Conservation (phyloP, 2,888 invertebrate genomes). For the Hyppa rectilinea region DNA sequence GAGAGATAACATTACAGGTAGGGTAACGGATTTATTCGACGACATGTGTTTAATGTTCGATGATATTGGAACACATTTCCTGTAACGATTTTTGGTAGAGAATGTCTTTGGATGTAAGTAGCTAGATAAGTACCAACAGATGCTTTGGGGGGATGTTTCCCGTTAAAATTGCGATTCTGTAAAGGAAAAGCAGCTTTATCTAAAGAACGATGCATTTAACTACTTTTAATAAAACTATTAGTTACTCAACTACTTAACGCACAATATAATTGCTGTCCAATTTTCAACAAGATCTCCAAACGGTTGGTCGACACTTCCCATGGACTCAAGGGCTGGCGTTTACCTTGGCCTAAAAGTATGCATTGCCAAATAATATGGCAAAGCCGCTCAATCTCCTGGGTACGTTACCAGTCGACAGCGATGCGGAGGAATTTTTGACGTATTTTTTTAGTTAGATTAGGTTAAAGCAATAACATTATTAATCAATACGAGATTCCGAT, state of each 20-base stretch:
- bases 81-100: conserved; percentile 16
- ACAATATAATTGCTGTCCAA: neutral
- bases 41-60: conserved; percentile 40
- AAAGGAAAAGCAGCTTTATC: neutral
- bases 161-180: neutral
- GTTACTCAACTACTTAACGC: neutral
- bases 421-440: too few relatives aligned
- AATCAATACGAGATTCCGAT: too few relatives aligned
- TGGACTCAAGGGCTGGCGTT: too few relatives aligned
- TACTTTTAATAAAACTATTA: too few relatives aligned
- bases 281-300: too few relatives aligned
- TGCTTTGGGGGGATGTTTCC: neutral
- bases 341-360: too few relatives aligned
- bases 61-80: conserved; percentile 38
- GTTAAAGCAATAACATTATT: too few relatives aligned
- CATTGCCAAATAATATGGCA: too few relatives aligned
- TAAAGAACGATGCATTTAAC: neutral
- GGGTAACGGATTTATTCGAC: conserved; percentile 39
- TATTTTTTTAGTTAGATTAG: too few relatives aligned
- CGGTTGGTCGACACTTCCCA: too few relatives aligned
- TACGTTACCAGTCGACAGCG: too few relatives aligned
- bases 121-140: neutral
- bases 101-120: conserved; percentile 13
- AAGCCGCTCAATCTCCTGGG: too few relatives aligned
- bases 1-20: conserved; percentile 60